Conservation (phyloP, 1,140 invertebrate species). For the Drosophila sp. region DNA sequence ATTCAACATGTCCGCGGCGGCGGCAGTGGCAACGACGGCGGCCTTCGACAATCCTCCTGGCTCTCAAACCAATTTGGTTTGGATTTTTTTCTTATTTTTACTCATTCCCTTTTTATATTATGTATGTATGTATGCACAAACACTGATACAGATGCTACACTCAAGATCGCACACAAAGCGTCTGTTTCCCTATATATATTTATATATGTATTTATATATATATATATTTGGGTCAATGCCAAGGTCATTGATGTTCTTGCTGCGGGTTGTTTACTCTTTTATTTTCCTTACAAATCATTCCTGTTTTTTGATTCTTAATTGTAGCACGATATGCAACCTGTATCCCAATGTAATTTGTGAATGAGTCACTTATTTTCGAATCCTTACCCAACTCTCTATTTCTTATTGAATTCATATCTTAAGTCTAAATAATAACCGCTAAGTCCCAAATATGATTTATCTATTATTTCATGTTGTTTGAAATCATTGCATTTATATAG, state of each 20-base stretch:
- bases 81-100: slow-evolving; percentile 40
- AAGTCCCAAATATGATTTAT: too few species aligned
- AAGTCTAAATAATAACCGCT: too few species aligned
- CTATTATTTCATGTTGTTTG: too few species aligned
- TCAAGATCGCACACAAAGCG: slow-evolving; percentile 73
- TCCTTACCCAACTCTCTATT: neutral
- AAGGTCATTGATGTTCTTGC: slow-evolving; percentile 75
- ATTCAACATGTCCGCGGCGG: slow-evolving; percentile 58
- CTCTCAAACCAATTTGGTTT: slow-evolving; percentile 56
- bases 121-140: slow-evolving; percentile 50
- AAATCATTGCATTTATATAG: too few species aligned
- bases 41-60: slow-evolving; percentile 51
- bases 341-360: neutral
- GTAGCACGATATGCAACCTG: neutral
- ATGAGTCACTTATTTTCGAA: neutral
- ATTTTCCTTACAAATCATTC: slow-evolving; percentile 24
- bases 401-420: too few species aligned
- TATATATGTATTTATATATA: slow-evolving; percentile 28
- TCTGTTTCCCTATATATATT: slow-evolving; percentile 46
- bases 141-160: slow-evolving; percentile 55
- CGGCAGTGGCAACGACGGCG: slow-evolving; percentile 26
- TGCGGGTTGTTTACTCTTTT: slow-evolving; percentile 53
- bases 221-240: slow-evolving; percentile 75
- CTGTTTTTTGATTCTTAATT: slow-evolving; percentile 5
- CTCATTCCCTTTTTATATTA: slow-evolving; percentile 62